These are phyloP conservation scores for Dyspetes luteomarginatus DNA, from an alignment of 2,888 invertebrate species.

Conservation along the genomic window DNA sequence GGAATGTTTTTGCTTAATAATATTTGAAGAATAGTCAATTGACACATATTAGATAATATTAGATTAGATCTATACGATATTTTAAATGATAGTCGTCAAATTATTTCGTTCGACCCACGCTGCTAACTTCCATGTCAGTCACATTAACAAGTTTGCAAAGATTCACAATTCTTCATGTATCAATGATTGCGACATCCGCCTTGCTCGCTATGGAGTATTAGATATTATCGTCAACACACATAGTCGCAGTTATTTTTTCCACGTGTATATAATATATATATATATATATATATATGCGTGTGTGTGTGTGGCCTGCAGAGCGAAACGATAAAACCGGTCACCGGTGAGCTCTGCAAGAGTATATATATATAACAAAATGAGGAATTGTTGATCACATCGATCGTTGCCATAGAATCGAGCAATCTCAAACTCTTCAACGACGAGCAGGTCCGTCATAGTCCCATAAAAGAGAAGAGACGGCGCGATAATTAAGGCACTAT, in stretches of 20 bases:
- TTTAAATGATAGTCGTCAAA: no score
- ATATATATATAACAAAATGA: constrained; percentile 46
- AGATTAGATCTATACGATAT: no score
- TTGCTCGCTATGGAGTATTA: neutral
- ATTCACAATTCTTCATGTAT: neutral
- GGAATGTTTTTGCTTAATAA: no score
- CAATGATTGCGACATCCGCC: constrained; percentile 21
- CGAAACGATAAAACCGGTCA: constrained; percentile 55
- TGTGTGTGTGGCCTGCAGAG: constrained; percentile 26
- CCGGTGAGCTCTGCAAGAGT: neutral
- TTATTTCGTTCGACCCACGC: no score
- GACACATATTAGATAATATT: no score
- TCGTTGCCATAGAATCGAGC: constrained; percentile 37
- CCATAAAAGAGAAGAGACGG: constrained; percentile 73
- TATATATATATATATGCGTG: neutral
- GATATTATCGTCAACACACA: constrained; percentile 16
- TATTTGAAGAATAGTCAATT: no score
- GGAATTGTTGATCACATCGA: constrained; percentile 58
- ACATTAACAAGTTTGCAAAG: neutral
- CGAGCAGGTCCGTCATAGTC: constrained; percentile 31
- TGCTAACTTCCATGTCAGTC: neutral
- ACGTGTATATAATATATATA: neutral
- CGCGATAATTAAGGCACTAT: constrained; percentile 82
- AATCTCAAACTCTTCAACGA: constrained; percentile 34
- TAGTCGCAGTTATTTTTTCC: neutral